Base-by-base conservation (phyloP, 2,888 invertebrate species). In the Spilosoma lubricipeda region DNA sequence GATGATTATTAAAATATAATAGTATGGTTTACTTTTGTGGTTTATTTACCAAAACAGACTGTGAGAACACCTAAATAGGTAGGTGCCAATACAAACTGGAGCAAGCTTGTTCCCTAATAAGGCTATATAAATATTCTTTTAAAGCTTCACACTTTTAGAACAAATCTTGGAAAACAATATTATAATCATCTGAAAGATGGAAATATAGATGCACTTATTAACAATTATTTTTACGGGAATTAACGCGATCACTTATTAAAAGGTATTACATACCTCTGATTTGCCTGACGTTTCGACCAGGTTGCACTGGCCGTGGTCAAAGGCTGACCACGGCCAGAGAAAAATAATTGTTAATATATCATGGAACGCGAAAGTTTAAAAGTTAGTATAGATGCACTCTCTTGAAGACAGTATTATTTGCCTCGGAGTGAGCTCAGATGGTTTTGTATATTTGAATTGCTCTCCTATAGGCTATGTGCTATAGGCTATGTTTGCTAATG, bases 21-120 rank as follows among this genome's bases (percentile, higher is more conserved):
- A 23, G 67, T 63, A 36, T 68, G 52, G n/a, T 74, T 73, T 76
- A 74, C 39, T 77, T 70, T 79, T 74, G 74, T 70, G 71, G 74
- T 80, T 71, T 74, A 33, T 52, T 23, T 63, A 18, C 7, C 30
- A 63, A 63, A 63, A 30, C 18, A 15, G 18, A 63, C 2, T 63
- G 30, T 30, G 63, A 30, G 30, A 63, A 63, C 30, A 63, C 18
- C 18, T 18, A 59, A 59, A 30, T 27, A 59, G 13, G 7, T 59
- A 27, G 27, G 52, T 52, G 20, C 52, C 23, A 2, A 52, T 23
- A 52, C 5, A 52, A 52, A 59, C 27, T 30, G 0, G 27, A 59
- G 59, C 27, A 59, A 27, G 27, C 4, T 59, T 59, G 59, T 15
- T 59, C 15, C 5, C 1, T n/a, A 11, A n/a, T 4, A 59, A n/a